Base-by-base conservation (phyloP, 2,797 vertebrate genomes). In the Limosa lapponica region DNA sequence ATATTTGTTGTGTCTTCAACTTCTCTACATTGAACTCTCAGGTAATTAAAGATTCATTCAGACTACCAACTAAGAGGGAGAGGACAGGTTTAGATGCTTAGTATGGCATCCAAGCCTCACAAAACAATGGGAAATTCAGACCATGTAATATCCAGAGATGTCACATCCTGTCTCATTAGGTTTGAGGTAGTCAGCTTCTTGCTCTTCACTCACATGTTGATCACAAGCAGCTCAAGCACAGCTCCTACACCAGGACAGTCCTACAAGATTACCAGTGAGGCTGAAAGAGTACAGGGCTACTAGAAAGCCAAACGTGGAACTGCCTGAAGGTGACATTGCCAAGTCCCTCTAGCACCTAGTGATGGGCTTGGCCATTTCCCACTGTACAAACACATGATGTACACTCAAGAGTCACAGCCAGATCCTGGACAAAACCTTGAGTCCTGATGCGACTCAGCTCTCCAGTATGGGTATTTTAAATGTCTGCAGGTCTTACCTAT, bases 401-500 rank as follows among this genome's bases (percentile, higher is more conserved):
- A 79, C 0, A 0, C 46, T 83, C 58, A 69, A 83, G 27, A 90
- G 69, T 27, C 57, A 86, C 37, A 75, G 61, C 3, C 62, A 84
- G 43, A 62, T 51, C 17, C 36, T 79, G 51, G 41, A 89, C 27
- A 51, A 90, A 95, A 84, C 13, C 49, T 62, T 20, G 37, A 93
- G 70, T 78, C 24, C 30, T 69, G 30, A 69, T 34, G 36, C 10
- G 25, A 11, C 25, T 90, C 11, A 2, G 12, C 52, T 78, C 24
- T 52, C 66, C 64, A 14, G 6, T n/a, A 61, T 9, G 11, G 34
- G 4, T 16, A 82, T 89, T 82, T 78, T n/a, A 84, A 54, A 69
- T 16, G 19, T 13, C 46, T 77, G 39, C 17, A 58, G 36, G n/a
- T 82, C 34, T 82, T 20, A 28, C 2, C 37, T 65, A 58, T 0